Evolutionary conservation across 2,797 vertebrate species (phyloP).

Genomic region (Hozukius guyotensis): DNA sequence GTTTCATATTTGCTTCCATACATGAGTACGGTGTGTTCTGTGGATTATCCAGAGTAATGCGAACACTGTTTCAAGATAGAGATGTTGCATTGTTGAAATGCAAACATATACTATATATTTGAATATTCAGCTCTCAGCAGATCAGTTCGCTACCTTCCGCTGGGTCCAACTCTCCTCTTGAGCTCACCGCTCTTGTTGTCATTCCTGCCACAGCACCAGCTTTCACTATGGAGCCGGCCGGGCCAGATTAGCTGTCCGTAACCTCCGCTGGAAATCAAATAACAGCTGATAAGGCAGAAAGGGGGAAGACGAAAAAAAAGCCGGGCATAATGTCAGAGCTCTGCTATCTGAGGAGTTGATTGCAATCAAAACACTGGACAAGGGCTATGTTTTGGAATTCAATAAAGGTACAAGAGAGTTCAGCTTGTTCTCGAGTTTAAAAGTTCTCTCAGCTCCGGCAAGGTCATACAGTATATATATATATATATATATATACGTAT

Average conservation of each 20-base stretch:
- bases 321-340: conserved; percentile 28
- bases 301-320: neutral
- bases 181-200: conserved; percentile 33
- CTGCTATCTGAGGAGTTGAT: conserved; percentile 34
- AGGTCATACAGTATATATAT: conserved; percentile 45
- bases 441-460: conserved; percentile 45
- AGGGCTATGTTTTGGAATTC: conserved; percentile 46
- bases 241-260: conserved; percentile 39
- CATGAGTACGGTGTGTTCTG: neutral
- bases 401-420: conserved; percentile 25
- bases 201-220: conserved; percentile 18
- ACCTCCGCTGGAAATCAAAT: conserved; percentile 47
- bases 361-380: conserved; percentile 50
- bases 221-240: conserved; percentile 4
- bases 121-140: neutral
- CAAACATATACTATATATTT: neutral
- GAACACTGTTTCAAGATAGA: neutral
- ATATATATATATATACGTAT: neutral
- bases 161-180: neutral
- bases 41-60: neutral
- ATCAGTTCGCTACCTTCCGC: neutral
- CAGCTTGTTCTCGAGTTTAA: conserved; percentile 34
- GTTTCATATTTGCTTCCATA: neutral
- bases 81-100: neutral
- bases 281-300: conserved; percentile 39